Base-by-base conservation (phyloP, 1,140 invertebrate genomes). In the Idris sp. region DNA sequence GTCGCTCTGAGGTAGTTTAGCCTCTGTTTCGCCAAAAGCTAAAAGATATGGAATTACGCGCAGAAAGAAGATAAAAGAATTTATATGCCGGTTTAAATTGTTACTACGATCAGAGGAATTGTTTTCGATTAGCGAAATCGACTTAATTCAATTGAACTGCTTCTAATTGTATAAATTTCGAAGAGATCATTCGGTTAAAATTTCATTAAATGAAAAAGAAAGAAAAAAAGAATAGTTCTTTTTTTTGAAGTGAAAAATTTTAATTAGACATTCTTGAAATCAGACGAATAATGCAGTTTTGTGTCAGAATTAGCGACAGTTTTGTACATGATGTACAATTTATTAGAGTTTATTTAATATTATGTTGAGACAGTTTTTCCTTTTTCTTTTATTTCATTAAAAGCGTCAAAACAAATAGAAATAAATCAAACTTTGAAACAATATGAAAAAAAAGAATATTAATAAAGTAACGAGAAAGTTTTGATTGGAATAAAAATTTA, bases 101-200 rank as follows among this genome's bases (percentile, higher is more conserved):
- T 28, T 31, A 49, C 16, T 8, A 25, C 43, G 49, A 46, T 48
- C 43, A 46, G 31, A 19, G 18, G 6, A 48, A 67, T 31, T 48
- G 43, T 53, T 58, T 67, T 49, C 62, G 62, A 67, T 54, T 67
- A 54, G 25, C 28, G 28, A 46, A 48, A 48, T 40, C 11, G 3
- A 19, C 38, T 46, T 54, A 30, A 40, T 38, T 48, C 5, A 30
- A 48, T 48, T 22, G 31, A 4, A 5, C 19, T 14, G 44, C 31
- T n/a, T n/a, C n/a, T 61, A 61, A 61, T 61, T 49, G 56, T 40
- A n/a, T n/a, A 41, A 35, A 40, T 49, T 46, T 46, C 16, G 11
- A 18, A 4, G 9, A 36, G 41, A 59, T 59, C 41, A 59, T 22
- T 25, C 22, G 3, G n/a, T n/a, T n/a, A n/a, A n/a, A n/a, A n/a